These are phyloP conservation scores for Carabus problematicus DNA, from an alignment of 2,888 invertebrate genomes.

Conservation along the genomic window DNA sequence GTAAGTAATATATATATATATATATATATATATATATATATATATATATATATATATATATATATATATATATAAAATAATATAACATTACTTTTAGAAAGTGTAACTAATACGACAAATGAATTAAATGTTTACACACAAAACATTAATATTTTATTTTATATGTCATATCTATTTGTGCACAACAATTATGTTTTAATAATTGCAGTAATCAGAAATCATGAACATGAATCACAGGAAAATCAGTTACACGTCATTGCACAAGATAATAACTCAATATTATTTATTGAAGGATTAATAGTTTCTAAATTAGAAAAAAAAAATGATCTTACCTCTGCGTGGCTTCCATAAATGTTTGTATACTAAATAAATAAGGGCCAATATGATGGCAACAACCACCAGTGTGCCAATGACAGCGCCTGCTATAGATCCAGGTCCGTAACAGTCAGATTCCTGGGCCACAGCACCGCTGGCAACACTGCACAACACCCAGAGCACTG, in stretches of 20 bases:
- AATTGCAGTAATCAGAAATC: too few species aligned
- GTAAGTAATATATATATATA: neutral
- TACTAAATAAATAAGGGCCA: constrained; percentile 60
- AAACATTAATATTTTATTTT: too few species aligned
- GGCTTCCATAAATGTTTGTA: constrained; percentile 25
- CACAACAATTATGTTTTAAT: too few species aligned
- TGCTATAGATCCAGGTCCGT: constrained; percentile 73
- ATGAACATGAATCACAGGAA: too few species aligned
- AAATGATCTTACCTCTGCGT: constrained; percentile 22
- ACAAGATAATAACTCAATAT: too few species aligned
- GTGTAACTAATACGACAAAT: too few species aligned
- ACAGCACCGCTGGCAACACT: constrained; percentile 15
- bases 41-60: neutral
- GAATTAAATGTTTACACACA: too few species aligned
- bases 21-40: neutral
- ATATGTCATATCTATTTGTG: too few species aligned
- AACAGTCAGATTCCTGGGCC: constrained; percentile 58
- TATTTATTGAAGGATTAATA: too few species aligned
- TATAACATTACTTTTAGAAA: too few species aligned
- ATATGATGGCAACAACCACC: constrained; percentile 68
- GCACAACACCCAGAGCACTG: constrained; percentile 19
- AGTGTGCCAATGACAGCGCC: constrained; percentile 76
- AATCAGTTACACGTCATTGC: too few species aligned
- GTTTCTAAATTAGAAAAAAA: neutral
- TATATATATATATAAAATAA: too few species aligned